Evolutionary conservation across 2,888 invertebrate genomes (phyloP).

Genomic region (Orchesella flavescens): DNA sequence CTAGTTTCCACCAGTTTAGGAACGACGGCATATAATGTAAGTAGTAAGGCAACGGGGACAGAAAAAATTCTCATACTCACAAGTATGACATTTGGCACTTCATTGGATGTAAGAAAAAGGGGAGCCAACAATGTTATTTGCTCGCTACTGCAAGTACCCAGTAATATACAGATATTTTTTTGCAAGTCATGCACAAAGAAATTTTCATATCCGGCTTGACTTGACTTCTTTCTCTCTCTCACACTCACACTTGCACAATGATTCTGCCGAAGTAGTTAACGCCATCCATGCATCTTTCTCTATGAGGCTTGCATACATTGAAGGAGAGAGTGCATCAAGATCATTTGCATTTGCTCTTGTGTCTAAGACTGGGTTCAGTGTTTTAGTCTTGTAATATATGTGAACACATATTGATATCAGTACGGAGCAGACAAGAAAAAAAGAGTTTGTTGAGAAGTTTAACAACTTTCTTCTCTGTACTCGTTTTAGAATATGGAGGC

Average conservation of each 20-base stretch:
- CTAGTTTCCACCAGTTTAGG: not conserved
- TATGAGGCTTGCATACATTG: not conserved
- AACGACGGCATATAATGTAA: too few species aligned
- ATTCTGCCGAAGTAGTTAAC: conserved; percentile 7
- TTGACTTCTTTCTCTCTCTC: not conserved
- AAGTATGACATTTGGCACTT: not conserved
- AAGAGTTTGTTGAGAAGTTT: too few species aligned
- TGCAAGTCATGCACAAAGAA: not conserved
- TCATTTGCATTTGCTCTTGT: too few species aligned
- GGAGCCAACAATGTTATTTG: not conserved
- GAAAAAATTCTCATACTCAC: not conserved
- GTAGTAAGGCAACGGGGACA: not conserved
- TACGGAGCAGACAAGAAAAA: too few species aligned
- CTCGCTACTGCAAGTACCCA: not conserved
- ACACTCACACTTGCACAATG: not conserved
- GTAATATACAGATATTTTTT: not conserved
- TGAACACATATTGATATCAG: too few species aligned
- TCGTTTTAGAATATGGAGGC: too few species aligned
- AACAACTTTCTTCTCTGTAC: too few species aligned
- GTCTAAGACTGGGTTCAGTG: too few species aligned
- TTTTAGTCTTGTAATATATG: too few species aligned
- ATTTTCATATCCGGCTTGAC: conserved; percentile 14
- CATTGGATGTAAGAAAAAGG: not conserved
- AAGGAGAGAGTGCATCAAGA: not conserved
- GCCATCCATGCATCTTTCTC: not conserved